Evolutionary conservation across 2,888 invertebrate genomes (phyloP), one percentile per base, ranked within the genome.

Genomic region (Caenorhabditis doughertyi): DNA sequence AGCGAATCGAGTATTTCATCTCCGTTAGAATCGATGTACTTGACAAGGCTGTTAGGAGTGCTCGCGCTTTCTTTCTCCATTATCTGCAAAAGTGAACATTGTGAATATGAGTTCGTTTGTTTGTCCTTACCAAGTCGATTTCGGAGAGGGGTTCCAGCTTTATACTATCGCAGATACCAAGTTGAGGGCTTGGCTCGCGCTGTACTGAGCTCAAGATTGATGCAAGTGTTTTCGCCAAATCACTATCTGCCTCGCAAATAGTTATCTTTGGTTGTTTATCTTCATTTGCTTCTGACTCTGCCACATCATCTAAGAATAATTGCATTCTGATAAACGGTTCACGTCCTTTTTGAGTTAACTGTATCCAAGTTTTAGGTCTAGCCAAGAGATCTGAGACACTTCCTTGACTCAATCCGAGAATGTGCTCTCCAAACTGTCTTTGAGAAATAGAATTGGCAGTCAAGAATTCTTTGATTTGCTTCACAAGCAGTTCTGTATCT

Each of bases 301-400:
- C 73, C 16, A 88, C 84, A n/a, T 91, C 90, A 27, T 89, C 86
- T 84, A 98, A 93, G 93, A 98, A 98, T 95, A 97, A 96, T 93
- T 97, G 96, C 97, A 98, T 98, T 81, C 97, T 94, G 84, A 98
- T 97, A 93, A 97, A 98, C 0, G 97, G 98, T 92, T 98, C 97
- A 29, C 97, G 94, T 1, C 91, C 91, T 92, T 97, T 97, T 39
- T 89, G 96, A 16, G 99, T 99, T 64, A 99, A 94, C 97, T 98
- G 97, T 92, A 97, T 96, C 99, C 98, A 99, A 0, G 98, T 97
- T 92, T 99, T 99, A 42, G 99, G 99, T 67, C 99, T 93, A 27
- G 98, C 98, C 84, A 99, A 93, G 51, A 99, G 94, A 93, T 99
- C 99, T 58, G 97, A 98, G 0, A 99, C 99, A 4, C 97, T 97